Percentiles rank a stretch among this genome's conserved stretches.
Conservation (phyloP, 2,113 vertebrate species). For the Daboia siamensis region DNA sequence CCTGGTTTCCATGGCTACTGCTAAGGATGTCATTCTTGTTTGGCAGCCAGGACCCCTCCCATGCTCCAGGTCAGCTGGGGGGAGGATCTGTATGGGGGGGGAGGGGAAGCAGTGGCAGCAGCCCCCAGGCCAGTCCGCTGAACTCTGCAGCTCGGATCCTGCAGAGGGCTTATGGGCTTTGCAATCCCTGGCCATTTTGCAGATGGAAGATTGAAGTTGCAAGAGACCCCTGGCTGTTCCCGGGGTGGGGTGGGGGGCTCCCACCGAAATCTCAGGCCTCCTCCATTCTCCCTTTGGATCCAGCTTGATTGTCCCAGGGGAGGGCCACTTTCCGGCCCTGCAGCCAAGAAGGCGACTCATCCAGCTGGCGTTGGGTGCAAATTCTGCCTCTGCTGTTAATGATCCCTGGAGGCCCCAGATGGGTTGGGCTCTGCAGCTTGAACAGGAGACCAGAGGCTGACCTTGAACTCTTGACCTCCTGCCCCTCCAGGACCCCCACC, state of each 20-base stretch:
- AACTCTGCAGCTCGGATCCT: not conserved
- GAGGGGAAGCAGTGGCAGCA: rapidly evolving
- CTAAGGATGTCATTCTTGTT: conserved; percentile 31
- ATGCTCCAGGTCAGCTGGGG: no score
- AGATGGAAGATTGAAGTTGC: not conserved
- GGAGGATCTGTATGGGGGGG: no score
- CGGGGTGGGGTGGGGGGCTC: not conserved
- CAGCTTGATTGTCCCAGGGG: not conserved
- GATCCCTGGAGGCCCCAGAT: not conserved
- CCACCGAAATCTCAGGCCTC: not conserved
- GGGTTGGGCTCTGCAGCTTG: not conserved
- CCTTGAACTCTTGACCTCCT: not conserved
- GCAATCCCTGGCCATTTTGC: not conserved
- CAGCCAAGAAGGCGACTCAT: not conserved
- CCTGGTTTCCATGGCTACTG: conserved; percentile 29
- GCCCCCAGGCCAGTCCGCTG: not conserved
- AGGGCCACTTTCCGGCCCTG: not conserved
- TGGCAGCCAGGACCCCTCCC: not conserved
- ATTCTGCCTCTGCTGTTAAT: not conserved
- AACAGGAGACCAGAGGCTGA: not conserved
- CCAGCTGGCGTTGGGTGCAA: not conserved
- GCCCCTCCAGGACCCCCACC: no score
- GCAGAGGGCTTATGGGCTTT: not conserved
- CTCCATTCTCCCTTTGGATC: not conserved
- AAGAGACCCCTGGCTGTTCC: no score